Percentiles rank a stretch among this genome's conserved stretches.
phyloP scores from a whole-genome alignment of 1,140 invertebrate species.

The Bradysia coprophila region DNA sequence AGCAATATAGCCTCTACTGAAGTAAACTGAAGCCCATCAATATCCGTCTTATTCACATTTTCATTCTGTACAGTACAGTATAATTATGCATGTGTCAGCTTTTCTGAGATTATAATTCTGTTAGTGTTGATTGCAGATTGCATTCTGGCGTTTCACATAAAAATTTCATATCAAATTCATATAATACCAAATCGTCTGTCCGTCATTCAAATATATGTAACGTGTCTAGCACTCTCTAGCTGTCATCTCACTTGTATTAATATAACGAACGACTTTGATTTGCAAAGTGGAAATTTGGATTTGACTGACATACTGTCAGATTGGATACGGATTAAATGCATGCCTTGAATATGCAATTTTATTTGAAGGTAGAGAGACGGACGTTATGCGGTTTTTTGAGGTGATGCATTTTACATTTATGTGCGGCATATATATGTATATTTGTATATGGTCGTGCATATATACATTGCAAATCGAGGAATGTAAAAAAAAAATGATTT shows the following conservation, averaged over 20 bases:
- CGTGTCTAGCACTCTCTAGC: background rate
- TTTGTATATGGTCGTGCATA: no score
- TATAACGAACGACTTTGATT: conserved; percentile 1
- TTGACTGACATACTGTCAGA: conserved; percentile 1
- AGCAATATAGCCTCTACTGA: no score
- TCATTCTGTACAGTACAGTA: no score
- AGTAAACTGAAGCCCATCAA: no score
- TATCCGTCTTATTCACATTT: no score
- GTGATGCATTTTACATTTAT: background rate
- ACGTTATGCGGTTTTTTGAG: background rate
- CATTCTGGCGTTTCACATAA: background rate
- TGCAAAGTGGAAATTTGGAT: conserved; percentile 2
- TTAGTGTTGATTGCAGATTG: background rate
- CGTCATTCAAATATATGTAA: no score
- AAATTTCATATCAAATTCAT: background rate
- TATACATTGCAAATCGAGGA: no score
- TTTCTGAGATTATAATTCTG: background rate
- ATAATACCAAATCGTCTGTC: background rate
- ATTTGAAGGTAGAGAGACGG: background rate
- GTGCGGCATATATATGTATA: no score
- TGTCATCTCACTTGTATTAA: background rate
- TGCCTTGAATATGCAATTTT: background rate
- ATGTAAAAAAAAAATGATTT: background rate
- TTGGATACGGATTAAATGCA: background rate
- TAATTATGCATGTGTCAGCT: no score